These are phyloP conservation scores for Aegithalos caudatus DNA, from an alignment of 2,113 vertebrate species.

Conservation along the genomic window DNA sequence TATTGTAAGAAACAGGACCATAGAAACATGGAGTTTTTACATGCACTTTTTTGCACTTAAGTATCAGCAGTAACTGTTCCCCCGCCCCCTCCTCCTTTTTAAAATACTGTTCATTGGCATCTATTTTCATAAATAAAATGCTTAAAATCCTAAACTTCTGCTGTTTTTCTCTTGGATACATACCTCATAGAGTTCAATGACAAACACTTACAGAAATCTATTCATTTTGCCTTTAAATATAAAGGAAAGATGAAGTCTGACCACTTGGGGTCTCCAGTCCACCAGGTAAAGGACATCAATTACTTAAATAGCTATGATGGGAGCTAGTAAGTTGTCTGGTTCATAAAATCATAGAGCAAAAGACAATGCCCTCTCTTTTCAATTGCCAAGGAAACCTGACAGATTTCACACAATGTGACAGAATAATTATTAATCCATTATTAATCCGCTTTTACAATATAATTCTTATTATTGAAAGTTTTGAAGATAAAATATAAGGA, in stretches of 20 bases:
- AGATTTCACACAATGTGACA: not conserved
- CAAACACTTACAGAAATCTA: not conserved
- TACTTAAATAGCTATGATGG: not conserved
- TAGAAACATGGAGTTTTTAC: not conserved
- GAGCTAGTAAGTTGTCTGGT: not conserved
- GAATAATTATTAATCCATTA: not conserved
- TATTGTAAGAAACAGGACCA: not conserved
- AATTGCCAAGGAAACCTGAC: not conserved
- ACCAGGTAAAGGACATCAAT: not conserved
- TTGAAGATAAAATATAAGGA: not conserved
- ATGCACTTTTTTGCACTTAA: not conserved
- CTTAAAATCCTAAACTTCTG: not conserved
- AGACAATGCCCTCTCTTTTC: not conserved
- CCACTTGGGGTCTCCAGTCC: not conserved
- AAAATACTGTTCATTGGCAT: not conserved
- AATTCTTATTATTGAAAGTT: not conserved
- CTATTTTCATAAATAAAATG: not conserved
- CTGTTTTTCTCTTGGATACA: not conserved
- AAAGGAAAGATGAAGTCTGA: not conserved
- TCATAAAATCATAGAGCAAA: not conserved
- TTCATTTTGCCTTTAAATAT: not conserved
- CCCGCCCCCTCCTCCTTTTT: rapidly evolving
- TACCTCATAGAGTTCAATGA: not conserved
- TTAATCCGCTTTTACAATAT: not conserved
- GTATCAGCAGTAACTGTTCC: not conserved